Base-by-base conservation (phyloP, 1,140 invertebrate species). In the Achatina immaculata region DNA sequence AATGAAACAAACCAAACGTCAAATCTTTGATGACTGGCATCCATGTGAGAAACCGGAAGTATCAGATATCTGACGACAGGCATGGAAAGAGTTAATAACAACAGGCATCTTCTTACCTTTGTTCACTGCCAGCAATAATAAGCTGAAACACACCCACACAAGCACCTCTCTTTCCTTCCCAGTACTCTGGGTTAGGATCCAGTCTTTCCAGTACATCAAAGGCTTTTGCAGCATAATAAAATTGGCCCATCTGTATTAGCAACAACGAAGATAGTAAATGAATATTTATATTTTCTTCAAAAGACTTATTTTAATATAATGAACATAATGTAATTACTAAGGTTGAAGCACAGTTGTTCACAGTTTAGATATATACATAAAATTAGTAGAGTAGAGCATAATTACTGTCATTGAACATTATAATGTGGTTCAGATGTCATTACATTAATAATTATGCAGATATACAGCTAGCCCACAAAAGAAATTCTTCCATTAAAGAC, bases 151-250 rank as follows among this genome's bases (percentile, higher is more conserved):
- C 95, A 1, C 97, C 98, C 79, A 96, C 96, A 90, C 96, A 96
- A 34, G 98, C 97, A 0, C 97, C 98, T 69, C 97, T 93, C 90
- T 99, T 97, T 0, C 97, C 98, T 91, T 99, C 97, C 97, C 97
- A 99, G 92, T 98, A 96, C 91, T 99, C 98, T 0, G 97, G 96
- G 86, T 95, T 97, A 0, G 96, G 96, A 91, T 99, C 97, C 82
- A 98, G 92, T 87, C 95, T 94, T 86, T 93, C 92, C 73, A 93
- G 84, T 45, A 92, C 90, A 88, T 93, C 92, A 91, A 93, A 93
- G 66, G 92, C 91, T 96, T 97, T 42, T 95, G 92, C 95, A 0
- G 98, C 95, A 86, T 97, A 95, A 92, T 96, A 97, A 92, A 99
- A 99, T 88, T 98, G 96, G 19, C 97, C 97, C 93, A 98, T 96